Percentiles rank a stretch among this genome's conserved stretches.
Conservation (phyloP, 2,797 vertebrate genomes). For the Pipistrellus pipistrellus region DNA sequence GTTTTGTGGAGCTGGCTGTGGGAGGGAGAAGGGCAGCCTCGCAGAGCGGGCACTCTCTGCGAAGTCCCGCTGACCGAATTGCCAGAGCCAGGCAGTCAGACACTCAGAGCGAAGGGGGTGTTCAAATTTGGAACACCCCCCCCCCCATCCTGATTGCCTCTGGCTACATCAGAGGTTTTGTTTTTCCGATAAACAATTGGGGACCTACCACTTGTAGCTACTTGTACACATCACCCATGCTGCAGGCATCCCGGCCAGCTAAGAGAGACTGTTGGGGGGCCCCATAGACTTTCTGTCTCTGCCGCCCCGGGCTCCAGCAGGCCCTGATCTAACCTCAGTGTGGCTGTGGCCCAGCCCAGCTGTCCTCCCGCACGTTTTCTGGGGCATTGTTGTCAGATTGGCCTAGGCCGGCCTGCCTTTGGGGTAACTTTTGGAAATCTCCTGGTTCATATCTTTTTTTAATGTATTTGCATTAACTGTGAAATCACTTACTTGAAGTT, state of each 20-base stretch:
- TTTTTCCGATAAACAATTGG: not conserved
- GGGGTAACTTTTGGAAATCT: not conserved
- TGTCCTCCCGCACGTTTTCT: accelerated
- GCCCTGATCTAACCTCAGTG: no score
- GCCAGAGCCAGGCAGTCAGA: slow-evolving; percentile 40
- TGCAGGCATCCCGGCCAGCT: not conserved
- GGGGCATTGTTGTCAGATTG: not conserved
- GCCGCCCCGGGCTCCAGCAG: not conserved
- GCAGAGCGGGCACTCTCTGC: slow-evolving; percentile 55
- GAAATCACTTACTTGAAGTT: not conserved
- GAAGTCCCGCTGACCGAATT: slow-evolving; percentile 80
- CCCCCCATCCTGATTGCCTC: not conserved
- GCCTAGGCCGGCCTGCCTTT: not conserved
- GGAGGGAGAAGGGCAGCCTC: slow-evolving; percentile 72
- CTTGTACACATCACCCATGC: not conserved
- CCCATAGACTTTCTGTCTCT: not conserved
- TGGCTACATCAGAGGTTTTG: not conserved
- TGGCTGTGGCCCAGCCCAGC: not conserved
- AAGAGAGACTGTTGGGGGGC: not conserved
- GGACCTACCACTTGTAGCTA: not conserved
- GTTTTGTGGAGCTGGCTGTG: not conserved
- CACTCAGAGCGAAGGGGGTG: not conserved
- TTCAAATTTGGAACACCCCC: not conserved
- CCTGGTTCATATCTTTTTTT: not conserved
- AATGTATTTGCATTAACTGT: not conserved